These are phyloP conservation scores for Triplophysa tibetana DNA, from an alignment of 2,113 vertebrate species.

Conservation along the genomic window DNA sequence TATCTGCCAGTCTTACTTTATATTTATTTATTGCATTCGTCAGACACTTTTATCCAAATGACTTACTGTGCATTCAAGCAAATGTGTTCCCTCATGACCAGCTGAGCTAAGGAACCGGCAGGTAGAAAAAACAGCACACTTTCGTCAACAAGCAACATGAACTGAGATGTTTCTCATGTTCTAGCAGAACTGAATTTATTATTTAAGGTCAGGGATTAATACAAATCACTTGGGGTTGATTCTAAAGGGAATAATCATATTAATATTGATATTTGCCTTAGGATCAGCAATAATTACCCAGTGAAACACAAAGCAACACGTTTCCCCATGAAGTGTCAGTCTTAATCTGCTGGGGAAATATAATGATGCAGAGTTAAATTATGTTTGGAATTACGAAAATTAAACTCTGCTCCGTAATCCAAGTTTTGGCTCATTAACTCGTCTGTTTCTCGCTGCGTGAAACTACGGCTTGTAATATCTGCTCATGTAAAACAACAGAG, in stretches of 20 bases:
- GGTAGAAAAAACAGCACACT: background rate
- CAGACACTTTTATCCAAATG: no score
- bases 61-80: no score
- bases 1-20: no score
- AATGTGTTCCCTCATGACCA: no score
- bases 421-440: conserved; percentile 13
- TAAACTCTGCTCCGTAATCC: conserved; percentile 18
- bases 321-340: conserved; percentile 3
- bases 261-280: background rate
- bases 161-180: background rate
- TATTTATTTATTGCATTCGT: no score
- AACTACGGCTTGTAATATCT: background rate
- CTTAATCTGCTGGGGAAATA: conserved; percentile 1
- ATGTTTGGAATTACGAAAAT: conserved; percentile 16
- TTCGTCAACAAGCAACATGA: background rate
- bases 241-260: background rate
- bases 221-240: no score
- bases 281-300: background rate
- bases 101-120: no score
- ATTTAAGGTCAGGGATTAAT: no score
- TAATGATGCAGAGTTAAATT: background rate
- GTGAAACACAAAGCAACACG: background rate
- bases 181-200: no score
- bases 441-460: conserved; percentile 15
- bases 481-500: background rate